Evolutionary conservation across 1,140 invertebrate genomes (phyloP), one percentile per base, ranked within the genome.

Genomic region (Alviniconcha marisindica): DNA sequence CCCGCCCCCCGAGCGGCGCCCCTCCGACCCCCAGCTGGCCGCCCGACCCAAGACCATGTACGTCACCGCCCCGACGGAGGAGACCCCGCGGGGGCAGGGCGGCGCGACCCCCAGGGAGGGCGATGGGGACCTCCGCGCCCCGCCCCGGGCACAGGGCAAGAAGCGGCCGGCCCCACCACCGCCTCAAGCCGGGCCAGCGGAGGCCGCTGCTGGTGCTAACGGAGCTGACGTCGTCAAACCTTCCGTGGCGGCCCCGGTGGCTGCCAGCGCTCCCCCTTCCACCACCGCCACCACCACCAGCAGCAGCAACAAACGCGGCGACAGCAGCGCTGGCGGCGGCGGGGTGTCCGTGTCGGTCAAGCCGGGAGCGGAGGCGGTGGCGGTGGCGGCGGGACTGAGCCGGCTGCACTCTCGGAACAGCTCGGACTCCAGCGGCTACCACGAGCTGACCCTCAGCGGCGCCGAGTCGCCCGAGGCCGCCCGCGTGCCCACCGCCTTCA

Each of bases 351-450:
- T 79, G 63, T 31, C 69, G 10, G 21, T 28, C n/a, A 77, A 83
- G 51, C 71, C 51, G 21, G 24, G 28, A 24, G 21, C 44, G 21
- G 40, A 66, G 24, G 48, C 63, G 18, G 51, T 51, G 21, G 38
- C 56, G 21, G 73, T 69, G 33, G 28, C 33, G 5, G 31, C 74
- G 15, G 40, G 54, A 14, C 38, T 63, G n/a, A 78, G 63, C 77
- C 87, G 89, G 80, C 84, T 86, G 89, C 96, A 96, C 93, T 96
- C 95, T 10, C 93, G 96, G 79, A 96, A 96, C 87, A 96, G 95
- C 91, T 96, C 95, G 86, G 96, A 96, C 90, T 96, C 96, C 85
- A 96, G 95, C 79, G 96, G 96, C 1, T 96, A 96, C 89, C 96
- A 96, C 90, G 96, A 96, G 89, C 94, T 96, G 14, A 96, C 96